Evolutionary conservation across 2,797 vertebrate species (phyloP), one percentile per base, ranked within the genome.

Genomic region (Graptemys geographica): DNA sequence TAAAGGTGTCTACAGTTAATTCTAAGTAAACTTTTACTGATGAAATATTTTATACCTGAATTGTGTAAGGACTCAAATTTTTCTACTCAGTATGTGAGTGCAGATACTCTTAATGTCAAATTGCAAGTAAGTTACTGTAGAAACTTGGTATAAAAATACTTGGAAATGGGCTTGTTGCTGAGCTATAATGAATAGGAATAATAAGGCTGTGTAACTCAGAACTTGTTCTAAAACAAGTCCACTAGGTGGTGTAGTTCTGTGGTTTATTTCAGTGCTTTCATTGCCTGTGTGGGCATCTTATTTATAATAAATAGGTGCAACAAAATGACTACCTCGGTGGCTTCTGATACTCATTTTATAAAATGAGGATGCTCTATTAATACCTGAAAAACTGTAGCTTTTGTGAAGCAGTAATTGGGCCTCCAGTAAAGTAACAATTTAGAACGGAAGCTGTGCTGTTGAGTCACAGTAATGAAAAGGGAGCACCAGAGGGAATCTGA

Each of bases 171-270:
- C 37, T 0, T 12, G 1, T 1, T 56, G 65, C n/a, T 5, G 74
- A 52, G 1, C 25, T 2, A 79, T 83, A 88, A 28, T 9, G 13
- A 81, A 81, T 33, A 79, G 23, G 44, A 0, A 0, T 65, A 44
- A n/a, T 74, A 25, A 41, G 37, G 21, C 37, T 51, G 6, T 4
- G 41, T 25, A 19, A 44, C 81, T 92, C 25, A 55, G n/a, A 44
- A 25, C 21, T 41, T 74, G 37, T 11, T 84, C 28, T 57, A 47
- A 91, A 23, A 25, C n/a, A 53, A 33, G 81, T 44, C 97, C 98
- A 81, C 97, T 97, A 98, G 98, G 84, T 96, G 98, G 98, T 84
- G 97, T 81, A 74, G 27, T 96, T 90, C 62, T 52, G 31, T 93
- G 69, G 11, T 1, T 86, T 87, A 31, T 65, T 92, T 92, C 37